phyloP scores from a whole-genome alignment of 1,140 invertebrate genomes.

The Meloidogyne hapla region DNA sequence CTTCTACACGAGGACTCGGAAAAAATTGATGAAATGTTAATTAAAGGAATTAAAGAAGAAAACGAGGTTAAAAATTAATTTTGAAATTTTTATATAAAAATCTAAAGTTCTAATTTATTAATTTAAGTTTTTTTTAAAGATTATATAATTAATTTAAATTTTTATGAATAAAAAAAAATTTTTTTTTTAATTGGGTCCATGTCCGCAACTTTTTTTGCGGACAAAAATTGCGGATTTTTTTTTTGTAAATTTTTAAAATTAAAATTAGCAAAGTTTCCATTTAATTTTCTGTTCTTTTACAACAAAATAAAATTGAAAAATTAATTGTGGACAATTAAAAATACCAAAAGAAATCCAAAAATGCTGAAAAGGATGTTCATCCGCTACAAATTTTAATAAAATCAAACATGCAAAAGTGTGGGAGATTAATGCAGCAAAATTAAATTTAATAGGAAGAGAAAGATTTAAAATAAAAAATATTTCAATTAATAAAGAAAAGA shows the following conservation, averaged over 20 bases:
- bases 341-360: constrained; percentile 32
- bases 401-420: constrained; percentile 19
- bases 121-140: too few species aligned
- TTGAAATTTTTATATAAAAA: too few species aligned
- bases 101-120: too few species aligned
- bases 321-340: constrained; percentile 32
- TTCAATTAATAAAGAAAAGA: constrained; percentile 1
- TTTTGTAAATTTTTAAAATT: too few species aligned
- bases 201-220: too few species aligned
- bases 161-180: too few species aligned
- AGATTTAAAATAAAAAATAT: background rate
- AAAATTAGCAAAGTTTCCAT: constrained; percentile 33
- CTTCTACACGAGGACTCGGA: constrained; percentile 35
- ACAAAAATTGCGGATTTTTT: too few species aligned
- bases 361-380: constrained; percentile 21
- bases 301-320: constrained; percentile 26
- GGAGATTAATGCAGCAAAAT: background rate
- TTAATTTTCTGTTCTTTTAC: constrained; percentile 17
- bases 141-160: too few species aligned
- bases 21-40: constrained; percentile 20
- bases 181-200: constrained; percentile 2
- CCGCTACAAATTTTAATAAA: constrained; percentile 32
- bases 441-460: background rate
- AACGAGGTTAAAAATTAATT: too few species aligned
- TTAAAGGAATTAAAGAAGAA: constrained; percentile 24